Base-by-base conservation (phyloP, 2,888 invertebrate species). In the Tenthredo scrophulariae region DNA sequence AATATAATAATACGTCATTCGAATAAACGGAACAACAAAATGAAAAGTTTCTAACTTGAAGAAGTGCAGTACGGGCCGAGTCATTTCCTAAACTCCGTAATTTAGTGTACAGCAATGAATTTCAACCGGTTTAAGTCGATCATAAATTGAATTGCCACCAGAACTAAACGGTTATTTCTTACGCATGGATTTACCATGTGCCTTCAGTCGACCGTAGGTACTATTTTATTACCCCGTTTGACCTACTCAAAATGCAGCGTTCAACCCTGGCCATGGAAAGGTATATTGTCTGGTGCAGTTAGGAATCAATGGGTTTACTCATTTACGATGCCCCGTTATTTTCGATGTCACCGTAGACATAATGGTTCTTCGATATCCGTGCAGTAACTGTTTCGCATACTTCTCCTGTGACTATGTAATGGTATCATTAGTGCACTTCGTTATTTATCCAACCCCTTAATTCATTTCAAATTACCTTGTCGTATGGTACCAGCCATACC, bases 331-430 rank as follows among this genome's bases (percentile, higher is more conserved):
- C 58, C 22, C 80, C 80, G 62, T 80, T 80, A 80, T 87, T 88
- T 87, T 86, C 86, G 85, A 79, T 77, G 84, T 86, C 85, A 79
- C 86, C 86, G 87, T 89, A 7, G 37, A 0, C 7, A 37, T 37
- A 89, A 89, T 89, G 90, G 88, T 90, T 89, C 89, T 87, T 89
- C 90, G 89, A 89, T 90, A 89, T 90, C 90, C 88, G 88, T 88
- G 26, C 72, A 22, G 89, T 88, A 89, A 89, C 89, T 89, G 89
- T 89, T 89, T 87, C 88, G 85, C 90, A 89, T 89, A 87, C 90
- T 89, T 86, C 88, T 84, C 22, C 80, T 58, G n/a, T 80, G 80
- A 80, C 72, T 74, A 74, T 80, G 40, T 80, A 80, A 37, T 62
- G 40, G 33, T n/a, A 37, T 80, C 80, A 80, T 80, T 80, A 80